These are phyloP conservation scores for Orthosia incerta DNA, from an alignment of 2,888 invertebrate species.

Conservation along the genomic window DNA sequence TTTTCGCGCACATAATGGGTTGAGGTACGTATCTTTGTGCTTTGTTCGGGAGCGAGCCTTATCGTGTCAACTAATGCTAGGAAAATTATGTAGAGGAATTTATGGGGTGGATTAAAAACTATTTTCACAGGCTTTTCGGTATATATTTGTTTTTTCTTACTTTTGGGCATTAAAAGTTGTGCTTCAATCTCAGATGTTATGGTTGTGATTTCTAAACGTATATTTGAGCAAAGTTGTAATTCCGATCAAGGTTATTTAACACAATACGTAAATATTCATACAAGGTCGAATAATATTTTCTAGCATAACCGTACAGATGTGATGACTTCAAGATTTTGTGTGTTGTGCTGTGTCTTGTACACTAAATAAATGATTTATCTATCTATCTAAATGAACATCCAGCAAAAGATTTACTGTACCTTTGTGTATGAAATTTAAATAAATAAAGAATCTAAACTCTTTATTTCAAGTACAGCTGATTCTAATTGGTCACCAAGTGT, in stretches of 20 bases:
- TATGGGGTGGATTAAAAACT: constrained; percentile 45
- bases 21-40: constrained; percentile 63
- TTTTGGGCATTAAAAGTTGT: not conserved
- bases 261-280: not conserved
- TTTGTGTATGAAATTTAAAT: no score
- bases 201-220: no score
- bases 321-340: no score
- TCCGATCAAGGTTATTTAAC: not conserved
- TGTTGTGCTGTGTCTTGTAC: no score
- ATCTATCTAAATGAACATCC: no score
- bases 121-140: constrained; percentile 18
- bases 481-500: no score
- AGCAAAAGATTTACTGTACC: no score
- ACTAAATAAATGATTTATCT: no score
- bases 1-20: constrained; percentile 70
- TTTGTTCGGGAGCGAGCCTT: constrained; percentile 56
- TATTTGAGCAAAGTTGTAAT: not conserved
- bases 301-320: no score
- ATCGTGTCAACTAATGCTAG: constrained; percentile 45
- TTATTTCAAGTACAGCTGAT: no score
- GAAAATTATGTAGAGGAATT: constrained; percentile 36
- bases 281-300: not conserved
- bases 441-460: no score
- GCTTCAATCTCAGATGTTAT: not conserved
- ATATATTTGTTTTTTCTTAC: not conserved